phyloP scores from a whole-genome alignment of 2,113 vertebrate species.

The Dicaeum eximium region DNA sequence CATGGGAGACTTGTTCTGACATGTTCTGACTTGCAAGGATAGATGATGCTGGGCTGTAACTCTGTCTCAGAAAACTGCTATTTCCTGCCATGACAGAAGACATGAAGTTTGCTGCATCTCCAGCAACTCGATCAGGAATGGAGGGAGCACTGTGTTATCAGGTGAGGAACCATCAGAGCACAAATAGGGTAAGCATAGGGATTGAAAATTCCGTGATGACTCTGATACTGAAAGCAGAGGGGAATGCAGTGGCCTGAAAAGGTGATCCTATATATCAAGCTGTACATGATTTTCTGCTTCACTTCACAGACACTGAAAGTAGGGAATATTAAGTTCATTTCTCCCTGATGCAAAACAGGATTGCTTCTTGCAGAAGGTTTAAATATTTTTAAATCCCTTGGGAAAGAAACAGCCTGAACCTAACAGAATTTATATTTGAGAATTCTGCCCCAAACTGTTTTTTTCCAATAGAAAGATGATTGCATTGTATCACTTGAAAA shows the following conservation, averaged over 20 bases:
- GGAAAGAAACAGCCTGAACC: neutral
- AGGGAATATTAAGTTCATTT: neutral
- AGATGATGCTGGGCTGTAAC: rapidly evolving
- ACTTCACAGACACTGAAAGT: neutral
- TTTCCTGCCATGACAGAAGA: neutral
- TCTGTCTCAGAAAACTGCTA: neutral
- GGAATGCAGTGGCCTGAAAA: neutral
- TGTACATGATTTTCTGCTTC: neutral
- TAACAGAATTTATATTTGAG: neutral
- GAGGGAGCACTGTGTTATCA: neutral
- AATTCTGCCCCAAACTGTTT: neutral
- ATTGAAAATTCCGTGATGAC: neutral
- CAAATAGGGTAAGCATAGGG: neutral
- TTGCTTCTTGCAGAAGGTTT: neutral
- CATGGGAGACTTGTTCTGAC: no score
- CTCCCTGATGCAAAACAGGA: neutral
- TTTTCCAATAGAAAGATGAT: neutral
- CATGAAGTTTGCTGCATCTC: neutral
- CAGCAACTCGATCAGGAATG: neutral
- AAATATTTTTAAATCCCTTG: neutral
- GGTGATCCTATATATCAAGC: neutral
- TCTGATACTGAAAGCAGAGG: neutral
- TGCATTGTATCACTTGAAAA: neutral
- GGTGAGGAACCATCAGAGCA: neutral
- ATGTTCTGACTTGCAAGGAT: neutral